A percentile compares a stretch with the other conserved stretches of the same genome.
phyloP scores from a whole-genome alignment of 2,888 invertebrate genomes.

The Anagyrus pseudococci region DNA sequence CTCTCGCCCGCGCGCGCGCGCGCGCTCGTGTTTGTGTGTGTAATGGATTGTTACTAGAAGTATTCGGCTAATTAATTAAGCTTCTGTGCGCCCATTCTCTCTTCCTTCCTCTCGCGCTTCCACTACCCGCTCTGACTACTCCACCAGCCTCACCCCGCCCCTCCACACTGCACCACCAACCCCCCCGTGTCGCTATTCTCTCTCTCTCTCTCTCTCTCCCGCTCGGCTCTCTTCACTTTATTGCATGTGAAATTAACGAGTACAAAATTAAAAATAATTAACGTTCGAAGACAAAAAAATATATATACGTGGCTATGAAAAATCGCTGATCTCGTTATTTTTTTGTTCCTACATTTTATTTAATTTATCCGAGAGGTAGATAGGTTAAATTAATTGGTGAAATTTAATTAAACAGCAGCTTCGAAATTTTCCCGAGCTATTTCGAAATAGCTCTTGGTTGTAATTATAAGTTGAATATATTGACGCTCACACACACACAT shows the following conservation, averaged over 20 bases:
- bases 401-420: no score
- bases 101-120: conserved; percentile 19
- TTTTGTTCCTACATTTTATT: conserved; percentile 1
- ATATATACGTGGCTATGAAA: background rate
- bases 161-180: background rate
- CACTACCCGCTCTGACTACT: background rate
- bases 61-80: conserved; percentile 63
- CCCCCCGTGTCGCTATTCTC: conserved; percentile 2
- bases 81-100: conserved; percentile 47
- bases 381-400: no score
- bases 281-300: background rate
- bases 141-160: background rate
- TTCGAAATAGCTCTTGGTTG: no score
- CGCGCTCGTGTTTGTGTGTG: conserved; percentile 58
- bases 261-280: background rate
- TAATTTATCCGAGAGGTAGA: no score
- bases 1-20: conserved; percentile 16
- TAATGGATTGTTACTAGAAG: conserved; percentile 63
- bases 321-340: background rate
- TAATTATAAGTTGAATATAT: no score
- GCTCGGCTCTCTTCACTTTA: no score
- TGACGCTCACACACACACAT: no score
- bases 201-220: conserved; percentile 15
- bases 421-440: no score
- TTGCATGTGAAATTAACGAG: conserved; percentile 14